These are phyloP conservation scores for Megaleporinus macrocephalus DNA, from an alignment of 2,113 vertebrate genomes.

Conservation along the genomic window DNA sequence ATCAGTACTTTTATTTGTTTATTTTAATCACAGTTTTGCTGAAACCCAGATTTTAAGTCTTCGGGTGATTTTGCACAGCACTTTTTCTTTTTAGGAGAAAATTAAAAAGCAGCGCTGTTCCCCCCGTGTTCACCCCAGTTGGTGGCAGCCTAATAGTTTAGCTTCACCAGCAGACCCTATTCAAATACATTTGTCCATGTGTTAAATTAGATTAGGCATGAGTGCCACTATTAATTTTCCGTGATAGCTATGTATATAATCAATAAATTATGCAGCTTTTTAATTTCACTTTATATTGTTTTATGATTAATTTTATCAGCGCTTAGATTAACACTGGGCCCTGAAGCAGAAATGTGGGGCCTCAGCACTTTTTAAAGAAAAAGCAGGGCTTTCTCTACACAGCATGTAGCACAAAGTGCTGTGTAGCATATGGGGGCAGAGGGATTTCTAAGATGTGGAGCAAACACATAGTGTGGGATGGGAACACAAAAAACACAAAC, in stretches of 20 bases:
- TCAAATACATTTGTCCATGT: slow-evolving; percentile 62
- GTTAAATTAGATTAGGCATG: slow-evolving; percentile 63
- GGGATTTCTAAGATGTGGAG: not conserved
- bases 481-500: not conserved
- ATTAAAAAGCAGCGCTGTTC: not conserved
- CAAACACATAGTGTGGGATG: slow-evolving; percentile 24
- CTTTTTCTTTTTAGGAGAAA: slow-evolving; percentile 3
- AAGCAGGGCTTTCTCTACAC: slow-evolving; percentile 26
- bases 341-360: slow-evolving; percentile 59
- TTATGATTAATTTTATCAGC: slow-evolving; percentile 66
- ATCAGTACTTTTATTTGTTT: not conserved
- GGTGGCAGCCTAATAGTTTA: slow-evolving; percentile 12
- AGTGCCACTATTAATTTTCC: slow-evolving; percentile 61
- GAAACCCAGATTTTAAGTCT: not conserved
- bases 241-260: slow-evolving; percentile 62
- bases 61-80: not conserved
- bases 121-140: not conserved
- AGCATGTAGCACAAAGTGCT: not conserved
- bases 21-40: not conserved
- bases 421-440: not conserved
- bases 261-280: slow-evolving; percentile 59
- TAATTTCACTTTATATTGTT: slow-evolving; percentile 63
- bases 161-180: slow-evolving; percentile 37
- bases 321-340: slow-evolving; percentile 52
- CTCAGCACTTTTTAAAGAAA: slow-evolving; percentile 59